Evolutionary conservation across 2,113 vertebrate genomes (phyloP).

Genomic region (Eidolon helvum): DNA sequence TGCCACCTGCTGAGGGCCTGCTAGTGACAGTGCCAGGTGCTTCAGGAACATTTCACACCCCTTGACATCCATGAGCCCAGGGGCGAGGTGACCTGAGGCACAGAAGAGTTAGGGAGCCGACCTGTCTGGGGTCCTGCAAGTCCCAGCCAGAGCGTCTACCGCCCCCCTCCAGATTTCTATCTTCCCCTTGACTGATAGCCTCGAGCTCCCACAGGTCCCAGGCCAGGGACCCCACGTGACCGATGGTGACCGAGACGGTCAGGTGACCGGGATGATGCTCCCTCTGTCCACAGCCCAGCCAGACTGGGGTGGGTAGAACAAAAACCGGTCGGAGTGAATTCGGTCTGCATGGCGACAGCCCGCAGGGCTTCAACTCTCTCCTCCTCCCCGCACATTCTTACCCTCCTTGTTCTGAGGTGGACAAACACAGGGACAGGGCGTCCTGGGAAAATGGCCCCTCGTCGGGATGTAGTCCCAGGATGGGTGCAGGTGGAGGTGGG

Average conservation of each 20-base stretch:
- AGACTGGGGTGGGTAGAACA: neutral
- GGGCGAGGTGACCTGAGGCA: neutral
- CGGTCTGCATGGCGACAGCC: neutral
- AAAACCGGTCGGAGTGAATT: accelerated
- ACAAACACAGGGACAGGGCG: neutral
- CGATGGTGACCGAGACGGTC: neutral
- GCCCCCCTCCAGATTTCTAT: neutral
- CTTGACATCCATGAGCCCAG: neutral
- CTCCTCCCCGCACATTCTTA: neutral
- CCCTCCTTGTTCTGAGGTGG: neutral
- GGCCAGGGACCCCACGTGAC: neutral
- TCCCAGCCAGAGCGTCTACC: neutral
- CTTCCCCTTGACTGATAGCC: neutral
- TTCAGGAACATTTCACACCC: too few species aligned
- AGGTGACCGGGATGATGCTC: neutral
- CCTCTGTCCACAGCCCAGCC: neutral
- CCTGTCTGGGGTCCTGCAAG: neutral
- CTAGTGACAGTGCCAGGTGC: neutral
- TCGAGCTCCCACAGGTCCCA: accelerated
- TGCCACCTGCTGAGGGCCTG: neutral
- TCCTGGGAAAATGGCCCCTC: neutral
- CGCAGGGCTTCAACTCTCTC: neutral
- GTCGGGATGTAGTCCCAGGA: neutral
- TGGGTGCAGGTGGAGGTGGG: accelerated
- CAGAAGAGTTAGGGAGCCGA: neutral